Conservation (phyloP, 2,797 vertebrate species). For the Xyrichtys novacula region DNA sequence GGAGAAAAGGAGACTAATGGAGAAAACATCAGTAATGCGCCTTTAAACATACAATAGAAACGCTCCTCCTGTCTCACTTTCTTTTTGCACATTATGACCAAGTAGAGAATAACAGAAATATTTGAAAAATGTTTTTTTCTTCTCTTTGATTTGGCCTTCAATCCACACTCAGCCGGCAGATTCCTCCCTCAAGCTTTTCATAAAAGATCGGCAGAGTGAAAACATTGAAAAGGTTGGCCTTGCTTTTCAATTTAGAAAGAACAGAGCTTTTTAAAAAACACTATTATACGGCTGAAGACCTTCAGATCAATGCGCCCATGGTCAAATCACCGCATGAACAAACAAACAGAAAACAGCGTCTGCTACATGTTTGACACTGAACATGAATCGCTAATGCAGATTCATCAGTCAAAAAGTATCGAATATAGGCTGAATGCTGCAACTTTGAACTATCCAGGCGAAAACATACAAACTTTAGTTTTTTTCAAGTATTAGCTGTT, state of each 20-base stretch:
- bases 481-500: too few species aligned
- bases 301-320: constrained; percentile 7
- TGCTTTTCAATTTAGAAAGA: constrained; percentile 28
- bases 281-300: not conserved
- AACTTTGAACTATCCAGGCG: too few species aligned
- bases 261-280: constrained; percentile 1
- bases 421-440: not conserved
- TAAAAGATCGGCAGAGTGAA: constrained; percentile 7
- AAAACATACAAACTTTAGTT: too few species aligned
- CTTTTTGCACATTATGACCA: not conserved
- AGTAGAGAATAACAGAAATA: not conserved
- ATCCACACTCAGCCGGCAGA: constrained; percentile 22
- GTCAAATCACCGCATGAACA: not conserved
- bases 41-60: constrained; percentile 6
- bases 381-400: not conserved
- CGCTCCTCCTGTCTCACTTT: not conserved
- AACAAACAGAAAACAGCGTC: not conserved
- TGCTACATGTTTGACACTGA: not conserved
- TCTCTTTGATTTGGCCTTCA: constrained; percentile 33
- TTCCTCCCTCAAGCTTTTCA: constrained; percentile 26
- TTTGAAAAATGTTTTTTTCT: constrained; percentile 12
- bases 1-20: not conserved
- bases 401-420: not conserved
- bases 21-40: constrained; percentile 16
- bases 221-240: constrained; percentile 20